phyloP scores from a whole-genome alignment of 2,888 invertebrate genomes.

The Thereva nobilitata region DNA sequence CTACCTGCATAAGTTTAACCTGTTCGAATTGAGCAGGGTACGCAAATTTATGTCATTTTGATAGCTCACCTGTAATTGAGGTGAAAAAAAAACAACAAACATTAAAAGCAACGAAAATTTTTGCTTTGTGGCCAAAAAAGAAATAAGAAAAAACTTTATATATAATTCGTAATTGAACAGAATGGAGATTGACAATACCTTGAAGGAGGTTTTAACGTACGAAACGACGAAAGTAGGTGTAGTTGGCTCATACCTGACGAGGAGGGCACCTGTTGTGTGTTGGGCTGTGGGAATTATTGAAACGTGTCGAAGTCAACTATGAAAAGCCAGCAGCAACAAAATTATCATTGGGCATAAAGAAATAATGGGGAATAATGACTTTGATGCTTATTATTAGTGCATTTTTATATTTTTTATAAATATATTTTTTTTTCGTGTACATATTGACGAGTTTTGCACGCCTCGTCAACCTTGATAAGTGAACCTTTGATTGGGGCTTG shows the following conservation, averaged over 20 bases:
- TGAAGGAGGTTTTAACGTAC: no score
- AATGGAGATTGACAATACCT: conserved; percentile 1
- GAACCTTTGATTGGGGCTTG: neutral
- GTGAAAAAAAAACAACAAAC: no score
- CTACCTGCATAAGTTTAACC: no score
- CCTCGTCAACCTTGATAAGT: conserved; percentile 30
- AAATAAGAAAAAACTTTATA: no score
- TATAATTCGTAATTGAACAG: neutral
- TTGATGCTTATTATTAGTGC: conserved; percentile 27
- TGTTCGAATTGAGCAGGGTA: no score
- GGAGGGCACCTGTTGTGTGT: conserved; percentile 14
- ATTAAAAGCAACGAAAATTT: no score
- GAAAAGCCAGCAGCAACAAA: neutral
- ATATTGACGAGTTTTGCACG: conserved; percentile 24
- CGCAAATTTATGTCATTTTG: no score
- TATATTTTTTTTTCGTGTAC: conserved; percentile 19
- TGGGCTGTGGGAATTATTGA: conserved; percentile 18
- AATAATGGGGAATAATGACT: conserved; percentile 33
- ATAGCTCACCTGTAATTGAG: no score
- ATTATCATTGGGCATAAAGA: neutral
- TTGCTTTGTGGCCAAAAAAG: no score
- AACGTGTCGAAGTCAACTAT: conserved; percentile 28
- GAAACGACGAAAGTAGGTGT: neutral
- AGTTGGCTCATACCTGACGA: neutral
- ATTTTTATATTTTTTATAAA: neutral